These are phyloP conservation scores for Sphaeramia orbicularis DNA, from an alignment of 2,797 vertebrate species.

Conservation along the genomic window DNA sequence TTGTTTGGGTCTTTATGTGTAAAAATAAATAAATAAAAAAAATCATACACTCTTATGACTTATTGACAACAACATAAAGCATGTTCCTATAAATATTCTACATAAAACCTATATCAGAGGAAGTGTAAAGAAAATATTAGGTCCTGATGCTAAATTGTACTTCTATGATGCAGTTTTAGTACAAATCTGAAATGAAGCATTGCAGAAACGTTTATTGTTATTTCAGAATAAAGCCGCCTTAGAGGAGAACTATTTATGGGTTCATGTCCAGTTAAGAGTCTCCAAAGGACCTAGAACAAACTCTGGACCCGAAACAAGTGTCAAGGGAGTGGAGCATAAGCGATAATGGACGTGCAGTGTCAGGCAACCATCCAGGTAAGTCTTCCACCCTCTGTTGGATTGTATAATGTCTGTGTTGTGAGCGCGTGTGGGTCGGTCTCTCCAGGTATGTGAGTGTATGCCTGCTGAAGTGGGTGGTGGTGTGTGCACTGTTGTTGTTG, in stretches of 20 bases:
- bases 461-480: conserved; percentile 27
- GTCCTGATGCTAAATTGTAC: too few relatives aligned
- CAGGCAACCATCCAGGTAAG: conserved; percentile 41
- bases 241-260: conserved; percentile 10
- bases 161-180: neutral
- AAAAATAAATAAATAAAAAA: too few relatives aligned
- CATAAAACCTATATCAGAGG: too few relatives aligned
- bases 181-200: neutral
- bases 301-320: conserved; percentile 11
- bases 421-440: conserved; percentile 47
- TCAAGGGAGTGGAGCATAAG: conserved; percentile 19
- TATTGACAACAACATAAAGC: too few relatives aligned
- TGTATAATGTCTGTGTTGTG: conserved; percentile 55
- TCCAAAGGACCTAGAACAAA: conserved; percentile 20
- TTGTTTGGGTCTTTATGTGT: too few relatives aligned
- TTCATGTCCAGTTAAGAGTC: conserved; percentile 8
- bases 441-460: conserved; percentile 31
- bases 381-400: conserved; percentile 46
- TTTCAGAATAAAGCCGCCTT: conserved; percentile 3
- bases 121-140: too few relatives aligned
- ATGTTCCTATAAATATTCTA: too few relatives aligned
- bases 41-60: too few relatives aligned
- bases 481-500: conserved; percentile 27
- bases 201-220: conserved; percentile 4
- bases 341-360: conserved; percentile 41